A percentile compares a stretch with the other conserved stretches of the same genome.
These are phyloP conservation scores for Drosophila tsacasi DNA, from an alignment of 1,140 invertebrate species.

Conservation along the genomic window DNA sequence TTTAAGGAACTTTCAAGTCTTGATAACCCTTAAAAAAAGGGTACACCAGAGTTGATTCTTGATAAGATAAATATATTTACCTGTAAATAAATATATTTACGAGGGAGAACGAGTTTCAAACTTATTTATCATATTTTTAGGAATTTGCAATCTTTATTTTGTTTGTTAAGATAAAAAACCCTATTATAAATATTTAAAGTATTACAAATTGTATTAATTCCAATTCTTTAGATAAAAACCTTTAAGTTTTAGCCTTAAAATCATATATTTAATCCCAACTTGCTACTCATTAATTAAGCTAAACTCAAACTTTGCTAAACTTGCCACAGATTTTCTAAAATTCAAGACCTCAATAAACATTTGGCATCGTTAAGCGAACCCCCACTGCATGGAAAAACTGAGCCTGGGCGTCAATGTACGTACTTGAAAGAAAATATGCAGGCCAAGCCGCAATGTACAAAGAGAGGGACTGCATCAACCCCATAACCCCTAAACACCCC, in stretches of 20 bases:
- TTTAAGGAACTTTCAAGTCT: background rate
- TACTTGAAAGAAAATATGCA: conserved; percentile 80
- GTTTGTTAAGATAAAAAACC: background rate
- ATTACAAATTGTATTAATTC: background rate
- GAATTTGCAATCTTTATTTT: background rate
- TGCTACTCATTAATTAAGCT: background rate
- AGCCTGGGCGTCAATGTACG: conserved; percentile 72
- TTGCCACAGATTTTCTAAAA: conserved; percentile 9
- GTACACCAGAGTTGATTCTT: too few relatives aligned
- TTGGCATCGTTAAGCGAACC: conserved; percentile 23
- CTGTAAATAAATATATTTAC: background rate
- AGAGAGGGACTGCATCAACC: conserved; percentile 42
- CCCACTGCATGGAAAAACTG: conserved; percentile 31
- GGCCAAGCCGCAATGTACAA: conserved; percentile 50
- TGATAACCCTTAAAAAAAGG: background rate
- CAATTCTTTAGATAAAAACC: background rate
- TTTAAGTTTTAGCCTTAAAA: background rate
- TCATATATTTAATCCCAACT: background rate
- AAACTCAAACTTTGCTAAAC: background rate
- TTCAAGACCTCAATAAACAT: conserved; percentile 25
- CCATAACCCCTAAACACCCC: conserved; percentile 7
- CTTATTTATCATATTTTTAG: background rate
- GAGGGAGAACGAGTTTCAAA: background rate
- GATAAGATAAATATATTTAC: background rate
- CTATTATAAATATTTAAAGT: background rate